Conservation (phyloP, 1,140 invertebrate species). For the Coenobita brevimanus region DNA sequence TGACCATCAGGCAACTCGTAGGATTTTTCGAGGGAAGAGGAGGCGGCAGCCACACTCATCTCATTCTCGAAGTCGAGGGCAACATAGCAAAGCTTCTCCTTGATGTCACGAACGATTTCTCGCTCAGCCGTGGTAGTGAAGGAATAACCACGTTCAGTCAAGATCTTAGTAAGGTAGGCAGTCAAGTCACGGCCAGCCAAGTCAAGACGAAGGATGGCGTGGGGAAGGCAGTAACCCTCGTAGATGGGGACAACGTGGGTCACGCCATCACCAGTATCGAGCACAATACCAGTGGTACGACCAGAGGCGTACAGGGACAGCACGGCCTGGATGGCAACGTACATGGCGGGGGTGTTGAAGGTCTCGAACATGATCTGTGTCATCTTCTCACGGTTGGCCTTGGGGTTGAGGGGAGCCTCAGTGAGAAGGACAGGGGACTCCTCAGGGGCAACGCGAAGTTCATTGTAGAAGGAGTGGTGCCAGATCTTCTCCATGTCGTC, state of each 20-base stretch:
- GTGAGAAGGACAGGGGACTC: conserved; percentile 93
- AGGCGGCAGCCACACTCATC: too few species aligned
- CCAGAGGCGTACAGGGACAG: conserved; percentile 93
- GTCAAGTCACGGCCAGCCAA: conserved; percentile 29
- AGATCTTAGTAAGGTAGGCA: not conserved
- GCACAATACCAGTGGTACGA: conserved; percentile 94
- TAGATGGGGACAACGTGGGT: conserved; percentile 96
- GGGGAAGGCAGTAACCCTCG: conserved; percentile 90
- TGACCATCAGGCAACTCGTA: too few species aligned
- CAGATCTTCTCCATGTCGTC: conserved; percentile 98
- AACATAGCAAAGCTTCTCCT: too few species aligned
- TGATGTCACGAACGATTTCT: too few species aligned
- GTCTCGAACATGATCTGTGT: conserved; percentile 96
- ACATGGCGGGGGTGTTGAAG: conserved; percentile 94
- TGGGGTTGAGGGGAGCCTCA: conserved; percentile 91
- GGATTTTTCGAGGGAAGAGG: too few species aligned
- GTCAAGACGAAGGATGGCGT: conserved; percentile 76
- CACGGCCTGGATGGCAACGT: conserved; percentile 93
- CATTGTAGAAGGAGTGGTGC: conserved; percentile 97
- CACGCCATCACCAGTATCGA: conserved; percentile 94
- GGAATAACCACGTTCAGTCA: too few species aligned
- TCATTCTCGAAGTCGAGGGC: too few species aligned
- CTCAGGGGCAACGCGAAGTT: conserved; percentile 95
- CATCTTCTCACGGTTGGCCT: conserved; percentile 92
- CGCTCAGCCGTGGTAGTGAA: too few species aligned